Evolutionary conservation across 1,140 invertebrate species (phyloP).

Genomic region (Hypothenemus hampei): DNA sequence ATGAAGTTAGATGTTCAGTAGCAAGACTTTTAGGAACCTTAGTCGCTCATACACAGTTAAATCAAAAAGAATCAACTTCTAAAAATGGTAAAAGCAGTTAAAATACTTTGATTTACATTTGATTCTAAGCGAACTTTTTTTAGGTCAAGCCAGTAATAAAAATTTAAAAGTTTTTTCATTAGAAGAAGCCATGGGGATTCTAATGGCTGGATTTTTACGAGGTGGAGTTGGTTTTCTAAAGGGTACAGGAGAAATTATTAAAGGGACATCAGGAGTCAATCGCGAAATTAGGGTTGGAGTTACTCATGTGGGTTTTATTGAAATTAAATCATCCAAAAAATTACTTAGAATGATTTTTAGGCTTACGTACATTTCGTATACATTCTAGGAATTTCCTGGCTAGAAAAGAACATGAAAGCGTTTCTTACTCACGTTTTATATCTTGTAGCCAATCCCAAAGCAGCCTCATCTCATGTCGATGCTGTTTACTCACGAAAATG

Average conservation of each 20-base stretch:
- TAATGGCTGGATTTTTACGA: slow-evolving; percentile 92
- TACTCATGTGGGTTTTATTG: slow-evolving; percentile 67
- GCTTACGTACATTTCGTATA: slow-evolving; percentile 92
- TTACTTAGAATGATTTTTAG: slow-evolving; percentile 50
- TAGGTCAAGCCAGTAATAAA: slow-evolving; percentile 41
- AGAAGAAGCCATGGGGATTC: slow-evolving; percentile 85
- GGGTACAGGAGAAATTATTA: slow-evolving; percentile 92
- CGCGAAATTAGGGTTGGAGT: slow-evolving; percentile 94
- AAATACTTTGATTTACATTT: neutral
- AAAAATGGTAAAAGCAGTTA: slow-evolving; percentile 42
- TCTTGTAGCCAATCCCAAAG: slow-evolving; percentile 88
- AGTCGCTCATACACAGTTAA: slow-evolving; percentile 76
- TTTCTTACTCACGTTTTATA: slow-evolving; percentile 88
- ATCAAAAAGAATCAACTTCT: slow-evolving; percentile 45
- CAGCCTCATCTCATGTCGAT: slow-evolving; percentile 92
- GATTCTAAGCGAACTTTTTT: neutral
- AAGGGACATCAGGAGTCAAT: slow-evolving; percentile 87
- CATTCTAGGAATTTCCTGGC: slow-evolving; percentile 87
- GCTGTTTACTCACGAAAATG: slow-evolving; percentile 97
- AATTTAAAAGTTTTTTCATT: slow-evolving; percentile 63
- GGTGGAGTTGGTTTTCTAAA: slow-evolving; percentile 94
- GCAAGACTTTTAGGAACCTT: slow-evolving; percentile 85
- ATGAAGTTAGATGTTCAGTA: slow-evolving; percentile 88
- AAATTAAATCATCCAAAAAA: neutral
- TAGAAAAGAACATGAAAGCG: slow-evolving; percentile 84